Percentiles rank a stretch among this genome's conserved stretches.
Evolutionary conservation across 2,797 vertebrate genomes (phyloP).

Genomic region (Leucoraja ocellata): DNA sequence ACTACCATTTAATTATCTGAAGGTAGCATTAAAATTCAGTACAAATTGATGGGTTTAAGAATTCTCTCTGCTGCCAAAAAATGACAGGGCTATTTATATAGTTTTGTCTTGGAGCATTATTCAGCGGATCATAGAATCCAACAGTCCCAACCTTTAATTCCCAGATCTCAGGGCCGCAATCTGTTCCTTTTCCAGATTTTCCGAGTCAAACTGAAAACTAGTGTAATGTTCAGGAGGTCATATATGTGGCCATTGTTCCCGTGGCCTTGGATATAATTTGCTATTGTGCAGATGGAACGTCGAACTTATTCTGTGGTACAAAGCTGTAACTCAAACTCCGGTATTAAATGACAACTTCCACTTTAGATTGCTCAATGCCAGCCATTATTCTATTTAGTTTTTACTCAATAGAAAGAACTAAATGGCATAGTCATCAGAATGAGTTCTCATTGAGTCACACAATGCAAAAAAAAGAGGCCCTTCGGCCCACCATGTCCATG

Average conservation of each 20-base stretch:
- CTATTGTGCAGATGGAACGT: not conserved
- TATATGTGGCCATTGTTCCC: not conserved
- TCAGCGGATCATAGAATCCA: no score
- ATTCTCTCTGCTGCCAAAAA: not conserved
- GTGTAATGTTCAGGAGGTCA: not conserved
- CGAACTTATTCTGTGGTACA: not conserved
- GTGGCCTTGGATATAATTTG: slow-evolving; percentile 1
- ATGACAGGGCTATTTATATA: no score
- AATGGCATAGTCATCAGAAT: not conserved
- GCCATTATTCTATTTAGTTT: not conserved
- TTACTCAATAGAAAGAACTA: not conserved
- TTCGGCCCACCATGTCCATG: no score
- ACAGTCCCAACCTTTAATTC: not conserved
- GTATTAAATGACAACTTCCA: not conserved
- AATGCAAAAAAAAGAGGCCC: no score
- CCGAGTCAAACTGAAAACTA: not conserved
- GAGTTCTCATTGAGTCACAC: no score
- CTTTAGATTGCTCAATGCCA: not conserved
- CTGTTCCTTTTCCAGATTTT: not conserved
- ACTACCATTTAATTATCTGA: not conserved
- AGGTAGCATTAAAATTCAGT: not conserved
- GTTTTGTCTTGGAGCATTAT: no score
- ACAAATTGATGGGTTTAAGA: not conserved
- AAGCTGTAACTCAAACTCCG: slow-evolving; percentile 3
- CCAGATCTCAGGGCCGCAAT: not conserved